Conservation (phyloP, 2,888 invertebrate species). For the Pilophorus perplexus region DNA sequence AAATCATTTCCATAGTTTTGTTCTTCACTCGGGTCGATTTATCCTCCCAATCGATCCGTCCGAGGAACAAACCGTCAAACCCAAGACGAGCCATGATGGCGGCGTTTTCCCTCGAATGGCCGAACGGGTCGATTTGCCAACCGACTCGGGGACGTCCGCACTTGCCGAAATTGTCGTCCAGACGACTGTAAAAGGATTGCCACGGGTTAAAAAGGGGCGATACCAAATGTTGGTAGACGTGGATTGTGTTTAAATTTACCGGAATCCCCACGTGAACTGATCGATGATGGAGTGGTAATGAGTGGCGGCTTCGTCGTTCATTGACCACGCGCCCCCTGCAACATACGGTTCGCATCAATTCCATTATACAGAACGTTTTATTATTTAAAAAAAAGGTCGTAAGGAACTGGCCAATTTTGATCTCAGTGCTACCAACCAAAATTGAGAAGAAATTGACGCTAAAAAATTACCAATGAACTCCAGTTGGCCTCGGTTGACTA, state of each 20-base stretch:
- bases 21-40: constrained; percentile 58
- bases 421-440: too few relatives aligned
- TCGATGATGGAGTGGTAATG: constrained; percentile 70
- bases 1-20: constrained; percentile 67
- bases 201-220: background rate
- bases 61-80: constrained; percentile 70
- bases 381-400: too few relatives aligned
- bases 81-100: constrained; percentile 65
- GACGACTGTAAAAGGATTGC: constrained; percentile 56
- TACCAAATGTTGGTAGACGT: too few relatives aligned
- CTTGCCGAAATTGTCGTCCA: constrained; percentile 68
- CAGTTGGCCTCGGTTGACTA: constrained; percentile 61
- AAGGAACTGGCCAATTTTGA: too few relatives aligned
- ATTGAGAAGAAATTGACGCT: background rate
- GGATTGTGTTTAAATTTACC: constrained; percentile 53
- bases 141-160: constrained; percentile 73
- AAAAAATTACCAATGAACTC: constrained; percentile 54
- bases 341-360: background rate
- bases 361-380: too few relatives aligned
- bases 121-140: constrained; percentile 88
- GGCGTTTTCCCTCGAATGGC: constrained; percentile 70
- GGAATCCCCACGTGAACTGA: constrained; percentile 67
- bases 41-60: constrained; percentile 67
- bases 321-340: constrained; percentile 60
- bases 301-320: constrained; percentile 64